phyloP scores from a whole-genome alignment of 2,888 invertebrate species.

The Sepioteuthis lessoniana region DNA sequence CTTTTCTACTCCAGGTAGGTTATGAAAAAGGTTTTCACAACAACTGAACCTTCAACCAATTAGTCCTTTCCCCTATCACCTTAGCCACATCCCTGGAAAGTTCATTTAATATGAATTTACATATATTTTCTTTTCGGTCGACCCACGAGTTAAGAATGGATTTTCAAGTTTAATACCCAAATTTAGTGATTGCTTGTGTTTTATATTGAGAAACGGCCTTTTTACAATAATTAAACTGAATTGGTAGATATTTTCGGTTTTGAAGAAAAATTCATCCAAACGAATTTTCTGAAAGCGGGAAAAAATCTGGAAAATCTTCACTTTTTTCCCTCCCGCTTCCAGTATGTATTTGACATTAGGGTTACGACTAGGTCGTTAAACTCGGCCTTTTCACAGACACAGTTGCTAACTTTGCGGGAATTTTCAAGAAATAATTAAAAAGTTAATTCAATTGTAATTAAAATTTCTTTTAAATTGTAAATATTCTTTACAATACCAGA shows the following conservation, averaged over 20 bases:
- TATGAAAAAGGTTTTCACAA: no score
- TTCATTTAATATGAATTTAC: not conserved
- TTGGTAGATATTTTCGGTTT: not conserved
- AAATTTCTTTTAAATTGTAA: not conserved
- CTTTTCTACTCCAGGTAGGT: not conserved
- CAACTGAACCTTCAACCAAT: not conserved
- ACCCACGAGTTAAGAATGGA: not conserved
- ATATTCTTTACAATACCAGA: not conserved
- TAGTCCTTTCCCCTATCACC: not conserved
- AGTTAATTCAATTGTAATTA: not conserved
- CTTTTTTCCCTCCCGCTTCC: not conserved
- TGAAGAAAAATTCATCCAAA: not conserved
- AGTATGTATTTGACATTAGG: no score
- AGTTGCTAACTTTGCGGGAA: not conserved
- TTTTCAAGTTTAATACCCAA: not conserved
- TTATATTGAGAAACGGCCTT: not conserved
- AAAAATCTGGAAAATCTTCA: not conserved
- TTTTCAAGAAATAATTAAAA: not conserved
- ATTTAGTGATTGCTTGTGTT: not conserved
- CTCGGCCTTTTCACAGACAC: not conserved
- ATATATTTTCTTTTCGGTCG: not conserved
- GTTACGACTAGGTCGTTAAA: no score
- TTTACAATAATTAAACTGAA: no score
- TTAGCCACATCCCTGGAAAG: not conserved
- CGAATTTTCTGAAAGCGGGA: not conserved